phyloP scores from a whole-genome alignment of 2,888 invertebrate species.

The Thecophora atra region DNA sequence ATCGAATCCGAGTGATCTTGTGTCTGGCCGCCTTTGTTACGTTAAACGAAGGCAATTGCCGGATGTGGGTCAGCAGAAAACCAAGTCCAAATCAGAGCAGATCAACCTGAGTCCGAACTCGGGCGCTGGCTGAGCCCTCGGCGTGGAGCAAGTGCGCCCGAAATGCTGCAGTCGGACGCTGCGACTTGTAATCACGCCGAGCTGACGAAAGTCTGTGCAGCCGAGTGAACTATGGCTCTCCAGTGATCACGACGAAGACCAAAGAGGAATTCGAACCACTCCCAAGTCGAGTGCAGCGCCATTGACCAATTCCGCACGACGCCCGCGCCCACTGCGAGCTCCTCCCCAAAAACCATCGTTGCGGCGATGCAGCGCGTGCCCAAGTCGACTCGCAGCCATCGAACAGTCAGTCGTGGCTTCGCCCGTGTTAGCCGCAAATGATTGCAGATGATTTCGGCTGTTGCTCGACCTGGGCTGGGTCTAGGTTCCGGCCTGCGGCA shows the following conservation, averaged over 20 bases:
- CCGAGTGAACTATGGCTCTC: constrained; percentile 32
- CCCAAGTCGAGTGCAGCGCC: constrained; percentile 29
- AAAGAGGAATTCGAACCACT: constrained; percentile 34
- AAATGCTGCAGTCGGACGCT: background rate
- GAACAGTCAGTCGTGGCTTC: background rate
- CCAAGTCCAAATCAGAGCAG: constrained; percentile 27
- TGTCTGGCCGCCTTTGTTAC: background rate
- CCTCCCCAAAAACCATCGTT: background rate
- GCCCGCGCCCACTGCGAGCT: background rate
- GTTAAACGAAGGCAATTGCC: constrained; percentile 17
- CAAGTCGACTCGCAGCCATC: background rate
- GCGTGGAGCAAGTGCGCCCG: constrained; percentile 16
- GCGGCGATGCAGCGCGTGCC: constrained; percentile 24
- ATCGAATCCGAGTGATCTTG: background rate
- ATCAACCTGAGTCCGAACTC: background rate
- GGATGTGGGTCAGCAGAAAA: constrained; percentile 26
- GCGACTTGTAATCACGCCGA: constrained; percentile 1
- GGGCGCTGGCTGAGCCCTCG: constrained; percentile 10
- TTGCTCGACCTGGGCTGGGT: constrained; percentile 15
- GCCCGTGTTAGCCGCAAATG: constrained; percentile 22
- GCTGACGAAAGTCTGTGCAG: background rate
- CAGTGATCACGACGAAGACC: constrained; percentile 34
- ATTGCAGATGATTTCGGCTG: constrained; percentile 23
- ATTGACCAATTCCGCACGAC: constrained; percentile 8
- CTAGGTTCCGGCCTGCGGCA: constrained; percentile 2